Evolutionary conservation across 2,113 vertebrate species (phyloP).

Genomic region (Dipodomys stephensi): DNA sequence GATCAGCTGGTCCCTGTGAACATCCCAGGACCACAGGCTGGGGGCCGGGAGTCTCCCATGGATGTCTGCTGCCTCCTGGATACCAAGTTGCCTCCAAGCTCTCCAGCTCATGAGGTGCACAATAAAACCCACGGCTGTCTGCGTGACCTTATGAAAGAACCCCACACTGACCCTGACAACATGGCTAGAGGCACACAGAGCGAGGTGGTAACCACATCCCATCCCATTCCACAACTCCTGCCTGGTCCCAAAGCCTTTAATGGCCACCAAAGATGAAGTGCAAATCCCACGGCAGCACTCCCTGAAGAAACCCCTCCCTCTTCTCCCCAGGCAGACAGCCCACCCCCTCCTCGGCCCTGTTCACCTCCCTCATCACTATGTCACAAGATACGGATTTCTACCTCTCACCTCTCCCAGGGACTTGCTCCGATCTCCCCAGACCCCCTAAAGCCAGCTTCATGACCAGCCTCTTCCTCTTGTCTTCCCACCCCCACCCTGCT

Average conservation of each 20-base stretch:
- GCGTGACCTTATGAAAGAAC: neutral
- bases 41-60: neutral
- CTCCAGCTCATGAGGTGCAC: neutral
- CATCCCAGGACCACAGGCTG: neutral
- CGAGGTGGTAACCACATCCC: neutral
- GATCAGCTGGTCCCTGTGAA: slow-evolving; percentile 18
- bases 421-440: neutral
- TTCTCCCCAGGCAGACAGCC: too few relatives aligned
- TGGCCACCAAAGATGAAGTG: neutral
- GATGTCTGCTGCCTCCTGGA: neutral
- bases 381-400: neutral
- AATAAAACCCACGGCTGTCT: neutral
- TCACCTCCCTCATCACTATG: neutral
- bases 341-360: neutral
- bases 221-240: neutral
- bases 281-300: neutral
- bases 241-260: neutral
- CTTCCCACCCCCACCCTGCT: neutral
- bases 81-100: neutral
- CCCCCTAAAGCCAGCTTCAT: neutral
- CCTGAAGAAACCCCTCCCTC: neutral
- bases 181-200: too few relatives aligned
- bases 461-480: neutral
- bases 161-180: neutral
- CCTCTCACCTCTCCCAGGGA: neutral